A percentile compares a stretch with the other conserved stretches of the same genome.
These are phyloP conservation scores for Oreortyx pictus DNA, from an alignment of 2,797 vertebrate species.

Conservation along the genomic window DNA sequence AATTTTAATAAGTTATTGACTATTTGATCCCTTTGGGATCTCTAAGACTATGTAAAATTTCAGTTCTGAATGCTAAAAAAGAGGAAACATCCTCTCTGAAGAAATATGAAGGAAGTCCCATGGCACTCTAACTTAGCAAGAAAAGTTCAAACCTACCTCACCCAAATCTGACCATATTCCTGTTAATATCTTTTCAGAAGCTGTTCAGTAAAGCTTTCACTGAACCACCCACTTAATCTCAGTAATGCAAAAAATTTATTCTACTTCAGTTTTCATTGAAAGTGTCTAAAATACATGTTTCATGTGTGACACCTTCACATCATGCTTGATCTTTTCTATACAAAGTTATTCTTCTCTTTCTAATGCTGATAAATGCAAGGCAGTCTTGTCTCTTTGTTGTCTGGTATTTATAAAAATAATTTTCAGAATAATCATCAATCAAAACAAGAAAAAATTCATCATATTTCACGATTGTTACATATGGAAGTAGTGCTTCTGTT, in stretches of 20 bases:
- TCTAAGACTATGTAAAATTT: neutral
- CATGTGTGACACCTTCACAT: neutral
- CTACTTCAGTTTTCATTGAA: constrained; percentile 21
- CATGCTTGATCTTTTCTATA: neutral
- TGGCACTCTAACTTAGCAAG: neutral
- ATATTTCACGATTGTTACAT: neutral
- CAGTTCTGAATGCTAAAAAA: neutral
- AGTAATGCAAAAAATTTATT: neutral
- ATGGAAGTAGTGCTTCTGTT: neutral
- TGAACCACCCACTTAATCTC: neutral
- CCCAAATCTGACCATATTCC: neutral
- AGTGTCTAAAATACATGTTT: constrained; percentile 1
- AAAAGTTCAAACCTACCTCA: neutral
- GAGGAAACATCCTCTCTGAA: neutral
- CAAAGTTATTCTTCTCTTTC: constrained; percentile 13
- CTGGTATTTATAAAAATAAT: neutral
- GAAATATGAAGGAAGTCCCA: neutral
- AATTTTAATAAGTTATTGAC: neutral
- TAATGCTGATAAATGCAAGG: constrained; percentile 22
- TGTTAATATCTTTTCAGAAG: neutral
- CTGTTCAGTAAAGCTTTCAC: neutral
- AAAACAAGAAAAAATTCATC: neutral
- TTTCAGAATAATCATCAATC: neutral
- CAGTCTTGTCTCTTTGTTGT: neutral
- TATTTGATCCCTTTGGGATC: neutral